A percentile compares a stretch with the other conserved stretches of the same genome.
Evolutionary conservation across 2,797 vertebrate genomes (phyloP).

Genomic region (Hypotaenidia okinawae): DNA sequence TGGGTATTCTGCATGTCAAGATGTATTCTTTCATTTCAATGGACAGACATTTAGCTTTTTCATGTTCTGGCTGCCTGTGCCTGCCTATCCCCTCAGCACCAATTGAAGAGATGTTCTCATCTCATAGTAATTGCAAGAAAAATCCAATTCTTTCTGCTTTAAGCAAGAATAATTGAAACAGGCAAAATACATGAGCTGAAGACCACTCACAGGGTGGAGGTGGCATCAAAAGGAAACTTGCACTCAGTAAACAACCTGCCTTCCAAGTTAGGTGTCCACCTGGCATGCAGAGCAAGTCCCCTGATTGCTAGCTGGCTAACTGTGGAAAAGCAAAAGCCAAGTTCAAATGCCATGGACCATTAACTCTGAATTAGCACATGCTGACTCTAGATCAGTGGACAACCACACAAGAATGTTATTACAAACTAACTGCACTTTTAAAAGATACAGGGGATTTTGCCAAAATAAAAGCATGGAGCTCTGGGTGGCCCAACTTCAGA

Average conservation of each 20-base stretch:
- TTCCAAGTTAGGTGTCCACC: neutral
- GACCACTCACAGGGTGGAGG: neutral
- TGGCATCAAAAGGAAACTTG: neutral
- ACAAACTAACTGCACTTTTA: neutral
- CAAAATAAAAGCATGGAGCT: neutral
- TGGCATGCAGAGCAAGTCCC: neutral
- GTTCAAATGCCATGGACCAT: neutral
- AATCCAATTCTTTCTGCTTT: neutral
- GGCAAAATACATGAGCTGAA: neutral
- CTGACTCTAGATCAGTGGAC: neutral
- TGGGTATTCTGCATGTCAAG: conserved; percentile 3
- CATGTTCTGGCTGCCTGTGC: neutral
- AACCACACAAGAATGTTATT: neutral
- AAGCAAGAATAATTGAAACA: neutral
- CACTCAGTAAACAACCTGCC: neutral
- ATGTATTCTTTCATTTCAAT: conserved; percentile 14
- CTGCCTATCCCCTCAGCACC: neutral
- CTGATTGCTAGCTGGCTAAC: neutral
- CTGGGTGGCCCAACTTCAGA: neutral
- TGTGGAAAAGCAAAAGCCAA: conserved; percentile 4
- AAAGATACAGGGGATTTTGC: neutral
- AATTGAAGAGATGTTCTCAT: neutral
- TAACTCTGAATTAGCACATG: neutral
- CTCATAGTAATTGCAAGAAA: neutral
- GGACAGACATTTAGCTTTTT: neutral